These are phyloP conservation scores for Protonibea diacanthus DNA, from an alignment of 2,797 vertebrate genomes.

Conservation along the genomic window DNA sequence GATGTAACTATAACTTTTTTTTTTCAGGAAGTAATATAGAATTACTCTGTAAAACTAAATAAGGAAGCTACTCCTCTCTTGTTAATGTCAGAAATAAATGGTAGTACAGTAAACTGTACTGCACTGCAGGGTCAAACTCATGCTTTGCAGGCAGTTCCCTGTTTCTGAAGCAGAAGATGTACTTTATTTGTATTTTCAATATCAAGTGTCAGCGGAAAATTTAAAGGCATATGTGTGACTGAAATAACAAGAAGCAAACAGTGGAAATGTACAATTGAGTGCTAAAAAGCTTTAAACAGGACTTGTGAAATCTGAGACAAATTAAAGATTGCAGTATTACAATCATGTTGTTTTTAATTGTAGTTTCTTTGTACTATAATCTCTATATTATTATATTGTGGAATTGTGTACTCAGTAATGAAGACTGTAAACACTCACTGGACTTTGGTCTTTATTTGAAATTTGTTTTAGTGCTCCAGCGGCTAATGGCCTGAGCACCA, in stretches of 20 bases:
- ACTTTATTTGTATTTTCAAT: neutral
- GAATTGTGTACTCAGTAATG: neutral
- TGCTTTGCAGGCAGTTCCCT: neutral
- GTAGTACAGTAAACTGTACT: too few species aligned
- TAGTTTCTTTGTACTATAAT: neutral
- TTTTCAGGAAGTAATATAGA: neutral
- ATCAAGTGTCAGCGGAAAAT: neutral
- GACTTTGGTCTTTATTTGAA: conserved; percentile 1
- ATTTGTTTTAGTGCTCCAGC: conserved; percentile 72
- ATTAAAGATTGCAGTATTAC: neutral
- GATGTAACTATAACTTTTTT: neutral
- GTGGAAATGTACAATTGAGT: too few species aligned
- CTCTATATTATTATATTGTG: neutral
- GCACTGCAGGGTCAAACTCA: neutral
- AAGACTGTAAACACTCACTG: neutral
- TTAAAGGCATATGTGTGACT: neutral
- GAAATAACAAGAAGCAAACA: neutral
- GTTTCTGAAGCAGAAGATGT: neutral
- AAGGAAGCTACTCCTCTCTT: neutral
- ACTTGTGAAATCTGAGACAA: neutral
- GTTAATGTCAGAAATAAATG: neutral
- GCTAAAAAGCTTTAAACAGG: neutral
- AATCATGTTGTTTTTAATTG: neutral
- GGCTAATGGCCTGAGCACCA: conserved; percentile 92
- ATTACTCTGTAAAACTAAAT: neutral